phyloP scores from a whole-genome alignment of 2,113 vertebrate genomes.

The Scytalopus superciliaris region DNA sequence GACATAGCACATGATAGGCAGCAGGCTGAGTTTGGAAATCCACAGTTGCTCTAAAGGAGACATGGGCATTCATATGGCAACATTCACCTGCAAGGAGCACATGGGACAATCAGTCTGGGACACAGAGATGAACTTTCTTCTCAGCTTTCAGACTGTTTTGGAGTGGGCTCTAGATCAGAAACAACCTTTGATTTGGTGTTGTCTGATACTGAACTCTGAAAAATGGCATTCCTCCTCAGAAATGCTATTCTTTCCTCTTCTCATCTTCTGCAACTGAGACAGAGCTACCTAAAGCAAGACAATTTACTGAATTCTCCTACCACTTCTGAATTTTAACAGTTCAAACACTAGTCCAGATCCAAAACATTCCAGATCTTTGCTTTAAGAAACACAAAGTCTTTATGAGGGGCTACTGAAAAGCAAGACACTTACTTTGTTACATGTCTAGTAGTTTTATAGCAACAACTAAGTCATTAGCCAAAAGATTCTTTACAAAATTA shows the following conservation, averaged over 20 bases:
- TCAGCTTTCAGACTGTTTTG: neutral
- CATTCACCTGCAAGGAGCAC: neutral
- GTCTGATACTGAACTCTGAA: neutral
- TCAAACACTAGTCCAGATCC: neutral
- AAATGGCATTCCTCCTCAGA: neutral
- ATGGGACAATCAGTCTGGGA: neutral
- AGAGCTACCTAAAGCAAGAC: neutral
- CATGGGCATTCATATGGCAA: neutral
- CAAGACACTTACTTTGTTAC: neutral
- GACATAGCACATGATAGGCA: neutral
- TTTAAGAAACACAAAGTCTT: neutral
- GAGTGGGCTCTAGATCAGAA: neutral
- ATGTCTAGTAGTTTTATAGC: neutral
- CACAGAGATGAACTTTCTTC: neutral
- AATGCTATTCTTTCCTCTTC: neutral
- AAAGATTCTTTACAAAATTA: neutral
- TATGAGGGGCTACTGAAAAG: neutral
- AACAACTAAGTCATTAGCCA: neutral
- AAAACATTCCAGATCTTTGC: neutral
- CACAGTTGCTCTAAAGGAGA: neutral
- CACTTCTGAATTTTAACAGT: neutral
- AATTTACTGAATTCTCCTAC: neutral
- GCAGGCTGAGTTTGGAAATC: neutral
- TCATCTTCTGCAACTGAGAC: neutral
- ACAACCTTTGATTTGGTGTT: neutral